A percentile compares a stretch with the other conserved stretches of the same genome.
phyloP scores from a whole-genome alignment of 2,888 invertebrate genomes.

The Dromius quadrimaculatus region DNA sequence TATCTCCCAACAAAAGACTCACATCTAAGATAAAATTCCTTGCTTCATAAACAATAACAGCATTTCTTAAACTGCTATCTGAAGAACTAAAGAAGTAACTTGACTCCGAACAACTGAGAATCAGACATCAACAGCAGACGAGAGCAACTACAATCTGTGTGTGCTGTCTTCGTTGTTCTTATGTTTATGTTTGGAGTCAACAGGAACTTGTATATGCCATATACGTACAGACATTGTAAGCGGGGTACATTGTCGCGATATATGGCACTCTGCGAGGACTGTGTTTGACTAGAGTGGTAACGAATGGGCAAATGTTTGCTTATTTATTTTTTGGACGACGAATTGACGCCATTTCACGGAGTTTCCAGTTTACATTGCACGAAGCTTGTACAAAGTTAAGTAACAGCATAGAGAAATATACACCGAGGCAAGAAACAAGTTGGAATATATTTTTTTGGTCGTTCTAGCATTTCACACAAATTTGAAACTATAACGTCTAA shows the following conservation, averaged over 20 bases:
- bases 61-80: constrained; percentile 17
- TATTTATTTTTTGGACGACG: constrained; percentile 10
- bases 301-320: constrained; percentile 18
- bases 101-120: constrained; percentile 2
- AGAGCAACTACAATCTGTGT: background rate
- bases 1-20: constrained; percentile 12
- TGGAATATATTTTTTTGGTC: too few species aligned
- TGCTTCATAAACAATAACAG: constrained; percentile 14
- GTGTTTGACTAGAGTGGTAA: constrained; percentile 23
- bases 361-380: constrained; percentile 5
- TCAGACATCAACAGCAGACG: constrained; percentile 11
- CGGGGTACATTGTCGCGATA: constrained; percentile 14
- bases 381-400: too few species aligned
- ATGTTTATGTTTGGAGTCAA: constrained; percentile 1
- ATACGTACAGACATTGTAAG: constrained; percentile 23
- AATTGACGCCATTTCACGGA: constrained; percentile 23
- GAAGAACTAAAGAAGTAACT: constrained; percentile 5
- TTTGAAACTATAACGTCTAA: too few species aligned
- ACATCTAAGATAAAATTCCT: background rate
- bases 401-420: too few species aligned
- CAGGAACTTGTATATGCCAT: constrained; percentile 31
- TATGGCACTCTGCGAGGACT: constrained; percentile 15
- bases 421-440: too few species aligned
- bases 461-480: too few species aligned
- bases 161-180: background rate